Base-by-base conservation (phyloP, 2,888 invertebrate species). In the Xestoiulus laeticollis region DNA sequence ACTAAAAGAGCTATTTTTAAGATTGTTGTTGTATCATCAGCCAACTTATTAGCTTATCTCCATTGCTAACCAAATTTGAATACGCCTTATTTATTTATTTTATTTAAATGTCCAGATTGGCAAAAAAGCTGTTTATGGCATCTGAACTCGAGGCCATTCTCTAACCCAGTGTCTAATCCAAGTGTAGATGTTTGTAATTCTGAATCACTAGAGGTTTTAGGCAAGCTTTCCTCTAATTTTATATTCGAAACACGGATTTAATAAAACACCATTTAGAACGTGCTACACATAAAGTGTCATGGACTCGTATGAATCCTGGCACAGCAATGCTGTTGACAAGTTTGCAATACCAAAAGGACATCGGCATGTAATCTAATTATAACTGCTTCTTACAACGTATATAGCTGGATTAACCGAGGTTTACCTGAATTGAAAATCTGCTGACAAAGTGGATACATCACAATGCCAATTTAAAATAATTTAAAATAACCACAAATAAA, bases 221-320 rank as follows among this genome's bases (percentile, higher is more conserved):
- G 30, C 78, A 30, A 16, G 78, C 78, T 78, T 16, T 14, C 16
- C 12, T 30, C 78, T 78, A 78, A 30, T 78, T n/a, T 16, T 30
- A 78, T 26, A 78, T 78, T 30, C 78, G 2, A 8, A 78, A 14
- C 78, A 78, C 8, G 78, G 14, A 78, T 78, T 78, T 78, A 12
- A 78, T 78, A 30, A 32, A 78, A 78, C 38, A 38, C 78, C 14
- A 78, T 26, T 30, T 78, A 78, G 78, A 78, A 78, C 78, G 78
- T 32, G 78, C 78, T 78, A 30, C 78, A 78, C 78, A 78, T 78
- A 78, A 26, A 14, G 30, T 78, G n/a, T n/a, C n/a, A n/a, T n/a
- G 14, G 10, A 26, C 78, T 12, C 78, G 22, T 10, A 30, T 22
- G 30, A 78, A 30, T 78, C 78, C 10, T 14, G 30, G 30, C 30